Conservation (phyloP, 2,113 vertebrate species). For the Pogonocichla stellata region DNA sequence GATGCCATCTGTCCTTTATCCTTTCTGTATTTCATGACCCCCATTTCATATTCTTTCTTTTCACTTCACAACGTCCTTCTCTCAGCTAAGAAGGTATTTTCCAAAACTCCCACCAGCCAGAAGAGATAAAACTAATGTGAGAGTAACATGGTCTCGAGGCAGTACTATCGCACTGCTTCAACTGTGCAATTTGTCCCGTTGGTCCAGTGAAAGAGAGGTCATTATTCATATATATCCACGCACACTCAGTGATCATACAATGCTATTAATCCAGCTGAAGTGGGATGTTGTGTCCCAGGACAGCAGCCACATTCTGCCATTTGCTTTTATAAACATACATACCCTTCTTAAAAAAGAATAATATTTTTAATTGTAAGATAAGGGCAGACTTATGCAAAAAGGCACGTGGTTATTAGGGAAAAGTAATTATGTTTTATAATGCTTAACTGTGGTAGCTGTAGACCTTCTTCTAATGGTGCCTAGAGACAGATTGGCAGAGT, state of each 20-base stretch:
- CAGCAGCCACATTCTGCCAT: not conserved
- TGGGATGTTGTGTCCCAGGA: not conserved
- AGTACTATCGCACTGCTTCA: not conserved
- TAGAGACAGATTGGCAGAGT: not conserved
- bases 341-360: not conserved
- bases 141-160: not conserved
- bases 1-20: not conserved
- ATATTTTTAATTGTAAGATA: not conserved
- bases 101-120: not conserved
- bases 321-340: not conserved
- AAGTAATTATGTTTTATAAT: not conserved
- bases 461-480: not conserved
- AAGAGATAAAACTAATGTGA: not conserved
- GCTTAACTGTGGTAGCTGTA: not conserved
- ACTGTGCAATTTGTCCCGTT: not conserved
- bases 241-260: not conserved
- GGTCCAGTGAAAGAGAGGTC: not conserved
- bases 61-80: not conserved
- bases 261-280: not conserved
- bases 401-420: not conserved
- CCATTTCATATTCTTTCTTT: not conserved
- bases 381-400: not conserved
- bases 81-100: not conserved
- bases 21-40: not conserved
- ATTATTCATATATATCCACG: not conserved